Evolutionary conservation across 2,888 invertebrate species (phyloP), one percentile per base, ranked within the genome.

Genomic region (Argyra leucocephala): DNA sequence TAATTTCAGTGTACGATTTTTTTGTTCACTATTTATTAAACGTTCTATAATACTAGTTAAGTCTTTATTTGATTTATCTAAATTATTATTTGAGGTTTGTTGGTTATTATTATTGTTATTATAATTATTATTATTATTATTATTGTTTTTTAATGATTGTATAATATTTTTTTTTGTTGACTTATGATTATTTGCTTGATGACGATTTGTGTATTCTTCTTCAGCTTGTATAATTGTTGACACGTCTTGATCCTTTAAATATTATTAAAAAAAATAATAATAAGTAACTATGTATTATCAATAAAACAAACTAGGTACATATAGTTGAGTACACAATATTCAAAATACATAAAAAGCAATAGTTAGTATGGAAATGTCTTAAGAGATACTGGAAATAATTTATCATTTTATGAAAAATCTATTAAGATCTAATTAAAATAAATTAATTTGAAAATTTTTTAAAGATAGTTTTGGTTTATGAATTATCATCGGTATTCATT

Each of bases 31-130:
- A 68, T 77, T 76, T 18, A 78, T 71, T 62, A 85, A 75, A 66
- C 82, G 81, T 69, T 85, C 85, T 69, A 85, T 78, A 37, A 85
- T 80, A 64, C 81, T 79, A 64, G 84, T 83, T 64, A 85, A 76
- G 71, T 85, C 85, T 68, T 84, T 83, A 31, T 73, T 72, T 22
- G 81, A 78, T 36, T 81, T 68, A 24, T 82, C 81, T 71, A 81
- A 79, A 61, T 62, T 64, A 63, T 72, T 70, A 12, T 18, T 36
- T 57, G 66, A 63, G 21, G 57, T 61, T 36, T 37, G 64, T 10
- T 48, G 48, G 18, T 63, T 66, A 63, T 26, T 26, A 31, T 63
- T 66, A 15, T 61, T 48, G 18, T 68, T 66, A 3, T 65, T 57
- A 61, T 63, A 63, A 61, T 59, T 66, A 22, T 61, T 66, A 58